phyloP scores from a whole-genome alignment of 2,113 vertebrate species.

The Tetrax tetrax region DNA sequence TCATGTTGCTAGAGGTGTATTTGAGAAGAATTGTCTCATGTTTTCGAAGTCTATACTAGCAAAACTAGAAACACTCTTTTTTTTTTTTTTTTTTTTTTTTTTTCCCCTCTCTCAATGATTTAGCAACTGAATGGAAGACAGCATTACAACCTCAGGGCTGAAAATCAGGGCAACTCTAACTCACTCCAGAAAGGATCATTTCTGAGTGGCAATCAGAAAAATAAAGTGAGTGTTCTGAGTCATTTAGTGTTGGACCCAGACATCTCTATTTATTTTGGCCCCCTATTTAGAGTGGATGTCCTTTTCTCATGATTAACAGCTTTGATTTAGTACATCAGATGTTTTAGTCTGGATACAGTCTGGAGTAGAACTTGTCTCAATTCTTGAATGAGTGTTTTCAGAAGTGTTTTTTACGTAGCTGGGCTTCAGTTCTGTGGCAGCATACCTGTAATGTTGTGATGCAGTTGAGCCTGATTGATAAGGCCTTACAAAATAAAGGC shows the following conservation, averaged over 20 bases:
- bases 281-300: background rate
- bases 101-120: no score
- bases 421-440: background rate
- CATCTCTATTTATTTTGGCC: background rate
- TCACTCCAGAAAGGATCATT: conserved; percentile 76
- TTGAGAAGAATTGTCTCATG: background rate
- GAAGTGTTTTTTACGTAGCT: background rate
- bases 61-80: no score
- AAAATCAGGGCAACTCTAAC: conserved; percentile 78
- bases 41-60: background rate
- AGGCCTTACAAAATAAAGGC: background rate
- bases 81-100: no score
- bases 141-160: conserved; percentile 70
- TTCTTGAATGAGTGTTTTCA: background rate
- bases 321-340: background rate
- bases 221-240: conserved; percentile 57
- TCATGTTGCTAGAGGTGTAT: background rate
- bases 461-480: background rate
- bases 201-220: conserved; percentile 74
- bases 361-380: background rate
- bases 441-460: background rate
- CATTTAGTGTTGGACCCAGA: background rate
- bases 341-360: background rate
- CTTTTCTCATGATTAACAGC: background rate
- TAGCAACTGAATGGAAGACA: conserved; percentile 83